These are phyloP conservation scores for Saxidomus purpurata DNA, from an alignment of 1,140 invertebrate genomes.

Conservation along the genomic window DNA sequence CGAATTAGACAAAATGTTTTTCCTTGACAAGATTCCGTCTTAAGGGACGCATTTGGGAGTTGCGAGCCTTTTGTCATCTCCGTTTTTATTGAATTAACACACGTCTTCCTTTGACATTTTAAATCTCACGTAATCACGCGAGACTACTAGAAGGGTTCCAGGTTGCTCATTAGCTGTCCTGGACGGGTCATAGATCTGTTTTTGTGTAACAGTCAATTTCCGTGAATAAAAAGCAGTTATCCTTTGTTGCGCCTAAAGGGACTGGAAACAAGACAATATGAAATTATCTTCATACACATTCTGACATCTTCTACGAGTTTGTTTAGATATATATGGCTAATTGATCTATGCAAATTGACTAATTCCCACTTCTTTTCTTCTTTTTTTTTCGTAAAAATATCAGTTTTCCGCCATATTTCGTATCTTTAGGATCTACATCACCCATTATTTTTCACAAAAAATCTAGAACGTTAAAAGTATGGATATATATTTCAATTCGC, in stretches of 20 bases:
- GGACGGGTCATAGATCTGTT: conserved; percentile 57
- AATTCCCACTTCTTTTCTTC: too few relatives aligned
- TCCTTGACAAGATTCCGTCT: conserved; percentile 14
- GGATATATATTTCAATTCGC: too few relatives aligned
- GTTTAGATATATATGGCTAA: too few relatives aligned
- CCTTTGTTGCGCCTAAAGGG: conserved; percentile 35
- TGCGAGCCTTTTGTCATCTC: conserved; percentile 49
- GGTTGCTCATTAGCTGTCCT: conserved; percentile 46
- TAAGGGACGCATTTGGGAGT: conserved; percentile 1
- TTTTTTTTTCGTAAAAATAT: too few relatives aligned
- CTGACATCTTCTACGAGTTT: too few relatives aligned
- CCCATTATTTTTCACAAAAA: too few relatives aligned
- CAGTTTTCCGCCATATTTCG: too few relatives aligned
- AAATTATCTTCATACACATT: not conserved
- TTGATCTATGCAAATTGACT: too few relatives aligned
- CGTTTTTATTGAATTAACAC: conserved; percentile 50
- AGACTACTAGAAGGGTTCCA: conserved; percentile 64
- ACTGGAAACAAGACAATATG: not conserved
- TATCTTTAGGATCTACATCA: too few relatives aligned
- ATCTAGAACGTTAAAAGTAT: too few relatives aligned
- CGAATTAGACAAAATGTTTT: conserved; percentile 39
- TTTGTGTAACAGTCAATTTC: conserved; percentile 59
- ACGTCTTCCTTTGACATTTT: conserved; percentile 47
- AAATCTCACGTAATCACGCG: conserved; percentile 67
- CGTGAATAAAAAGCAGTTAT: conserved; percentile 35